Evolutionary conservation across 2,113 vertebrate genomes (phyloP), one percentile per base, ranked within the genome.

Genomic region (Gyps fulvus): DNA sequence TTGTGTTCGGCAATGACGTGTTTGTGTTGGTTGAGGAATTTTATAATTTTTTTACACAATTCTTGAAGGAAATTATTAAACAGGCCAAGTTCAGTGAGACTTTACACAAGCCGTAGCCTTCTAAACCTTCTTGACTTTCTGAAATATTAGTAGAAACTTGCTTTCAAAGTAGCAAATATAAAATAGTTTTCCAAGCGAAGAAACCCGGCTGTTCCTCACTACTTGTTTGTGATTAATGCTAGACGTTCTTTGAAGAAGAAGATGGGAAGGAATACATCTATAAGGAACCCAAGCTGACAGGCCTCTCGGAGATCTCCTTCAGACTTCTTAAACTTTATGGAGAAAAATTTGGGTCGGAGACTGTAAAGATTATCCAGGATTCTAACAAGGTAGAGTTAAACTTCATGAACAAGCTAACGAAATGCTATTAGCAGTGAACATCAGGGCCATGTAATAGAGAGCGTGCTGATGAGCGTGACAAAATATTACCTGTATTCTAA

Each of bases 241-340:
- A 99, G 99, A 97, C 98, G 2, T 99, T 99, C 97, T 99, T 99
- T 90, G 99, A 99, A 98, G 99, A 99, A 91, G 99, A 99, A 92
- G 99, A 99, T 67, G 99, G 99, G 47, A 99, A 99, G 84, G 99
- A 99, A 73, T 99, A 99, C 49, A 99, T 99, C 89, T 99, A 99
- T 98, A 99, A 99, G 95, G 99, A 99, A 43, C 99, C 99, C 62
- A 99, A 99, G 94, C 98, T 99, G 77, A 99, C 99, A 0, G 98
- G 99, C 40, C 98, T 99, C 45, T 99, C 99, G 0, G 99, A 99
- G 94, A 99, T 99, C 97, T 99, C 99, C 42, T 98, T 99, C 91
- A 98, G 99, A 67, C 98, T 99, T 58, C 97, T 99, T 69, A 98
- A 98, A 47, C 99, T 99, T 71, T 99, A 99, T 31, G 99, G 99